Conservation (phyloP, 92 coral and sea anemone genomes). For the Phenganax stokvisi region DNA sequence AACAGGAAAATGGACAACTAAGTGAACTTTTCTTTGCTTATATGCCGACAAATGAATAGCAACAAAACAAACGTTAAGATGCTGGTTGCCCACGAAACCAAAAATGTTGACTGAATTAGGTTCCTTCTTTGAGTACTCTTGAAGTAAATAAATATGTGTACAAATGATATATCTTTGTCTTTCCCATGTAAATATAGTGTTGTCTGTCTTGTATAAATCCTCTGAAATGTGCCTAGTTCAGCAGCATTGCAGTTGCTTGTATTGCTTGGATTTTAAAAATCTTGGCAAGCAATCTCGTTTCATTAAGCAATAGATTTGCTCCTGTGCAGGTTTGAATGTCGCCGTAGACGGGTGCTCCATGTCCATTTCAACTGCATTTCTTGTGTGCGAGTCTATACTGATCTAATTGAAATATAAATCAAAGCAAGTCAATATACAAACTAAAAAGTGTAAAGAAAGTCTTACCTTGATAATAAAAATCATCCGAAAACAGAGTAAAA, state of each 20-base stretch:
- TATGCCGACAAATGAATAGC: too few species aligned
- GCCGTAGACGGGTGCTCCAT: slow-evolving; percentile 72
- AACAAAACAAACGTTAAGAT: too few species aligned
- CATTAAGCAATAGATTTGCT: slow-evolving; percentile 85
- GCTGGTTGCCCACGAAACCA: too few species aligned
- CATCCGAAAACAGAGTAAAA: background rate
- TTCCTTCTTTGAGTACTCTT: too few species aligned
- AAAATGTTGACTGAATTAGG: too few species aligned
- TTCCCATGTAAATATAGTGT: too few species aligned
- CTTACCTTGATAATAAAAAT: too few species aligned
- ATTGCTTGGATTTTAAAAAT: slow-evolving; percentile 80
- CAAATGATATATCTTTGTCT: too few species aligned
- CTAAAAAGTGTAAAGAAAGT: too few species aligned
- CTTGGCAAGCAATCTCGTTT: slow-evolving; percentile 88
- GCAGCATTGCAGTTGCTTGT: slow-evolving; percentile 62
- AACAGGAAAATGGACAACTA: too few species aligned
- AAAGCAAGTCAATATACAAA: background rate
- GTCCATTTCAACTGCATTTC: slow-evolving; percentile 73
- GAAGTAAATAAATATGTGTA: too few species aligned
- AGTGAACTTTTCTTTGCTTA: too few species aligned
- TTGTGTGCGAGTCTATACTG: slow-evolving; percentile 86
- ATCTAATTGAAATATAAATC: slow-evolving; percentile 46
- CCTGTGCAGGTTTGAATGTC: slow-evolving; percentile 82
- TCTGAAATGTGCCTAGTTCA: background rate
- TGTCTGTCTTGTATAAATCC: background rate